Evolutionary conservation across 2,113 vertebrate genomes (phyloP), one percentile per base, ranked within the genome.

Genomic region (Ursus arctos): DNA sequence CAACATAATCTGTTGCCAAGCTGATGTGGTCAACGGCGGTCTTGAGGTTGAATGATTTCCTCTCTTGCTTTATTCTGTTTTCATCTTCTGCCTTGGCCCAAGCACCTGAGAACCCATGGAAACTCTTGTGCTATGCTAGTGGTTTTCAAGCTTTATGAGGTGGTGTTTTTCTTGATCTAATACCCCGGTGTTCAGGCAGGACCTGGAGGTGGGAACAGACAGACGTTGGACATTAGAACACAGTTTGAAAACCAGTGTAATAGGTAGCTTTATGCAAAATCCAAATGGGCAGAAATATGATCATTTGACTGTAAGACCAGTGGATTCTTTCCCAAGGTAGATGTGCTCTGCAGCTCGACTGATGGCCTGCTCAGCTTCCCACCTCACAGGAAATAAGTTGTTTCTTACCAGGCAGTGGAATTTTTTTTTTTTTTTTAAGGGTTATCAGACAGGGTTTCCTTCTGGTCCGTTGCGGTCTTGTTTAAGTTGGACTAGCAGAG

Each of bases 401-500:
- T 95, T 93, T 93, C 84, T 96, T 94, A 83, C 59, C 43, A 51
- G 82, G 76, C 74, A 88, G 33, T 71, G 83, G 95, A 94, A 72
- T 95, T 87, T 33, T 67, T 94, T 86, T 95, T 36, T 36, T 36
- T 88, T 94, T 43, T 43, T 88, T 94, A 88, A 36, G n/a, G 61
- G 90, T 96, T 93, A 92, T 92, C 71, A 96, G 93, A 40, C 36
- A 92, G 86, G 61, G 91, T 95, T 98, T 96, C 94, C 95, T 96
- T 92, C 89, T 85, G 95, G 91, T 71, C 28, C 12, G 14, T 93
- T 97, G 65, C 76, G 36, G 40, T 43, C 88, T 92, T 84, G 61
- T 95, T 94, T 76, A 94, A 83, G 95, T 81, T 94, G 94, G 82
- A 77, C 79, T 76, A 7, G 61, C 26, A 63, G 80, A 88, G 71